Evolutionary conservation across 2,888 invertebrate genomes (phyloP), one percentile per base, ranked within the genome.

Genomic region (Dicyrtoma fusca): DNA sequence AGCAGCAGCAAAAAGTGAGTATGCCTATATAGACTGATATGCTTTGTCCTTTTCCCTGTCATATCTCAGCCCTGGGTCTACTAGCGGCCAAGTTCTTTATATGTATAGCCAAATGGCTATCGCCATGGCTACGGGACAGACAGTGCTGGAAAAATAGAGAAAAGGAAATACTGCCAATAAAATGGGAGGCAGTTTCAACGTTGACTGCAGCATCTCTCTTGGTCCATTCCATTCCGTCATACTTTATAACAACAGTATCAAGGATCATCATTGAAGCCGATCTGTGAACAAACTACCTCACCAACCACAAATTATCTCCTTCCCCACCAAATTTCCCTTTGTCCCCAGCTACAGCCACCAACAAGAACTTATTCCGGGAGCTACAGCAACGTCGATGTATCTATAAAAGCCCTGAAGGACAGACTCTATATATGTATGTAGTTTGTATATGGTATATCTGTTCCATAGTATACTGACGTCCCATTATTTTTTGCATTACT

Each of bases 241-340:
- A 65, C 73, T 73, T 73, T 73, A 73, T 69, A 69, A 73, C 73
- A 69, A 69, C 64, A 66, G 71, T 74, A 68, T 68, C 66, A 66
- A 69, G 47, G 61, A 70, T 65, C 73, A 65, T 68, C 68, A 68
- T 68, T 66, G 66, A 66, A 55, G 51, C 66, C 66, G 42, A 66
- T 51, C 68, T 57, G 44, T 45, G 45, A 45, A 70, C 70, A 70
- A 74, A 71, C 71, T 74, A 70, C 74, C 71, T 71, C 68, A 71
- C 74, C 71, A 71, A 71, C 74, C 66, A 64, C 71, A 74, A 74
- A 74, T 74, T 74, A 74, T 71, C 42, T 62, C 62, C 71, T 63
- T 57, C 25, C 74, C 66, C 34, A 66, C 53, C 42, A 55, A 66
- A 51, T 65, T 65, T 51, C 21, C 59, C 65, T 44, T 61, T 64